A percentile compares a stretch with the other conserved stretches of the same genome.
These are phyloP conservation scores for Tachina lurida DNA, from an alignment of 2,888 invertebrate genomes.

Conservation along the genomic window DNA sequence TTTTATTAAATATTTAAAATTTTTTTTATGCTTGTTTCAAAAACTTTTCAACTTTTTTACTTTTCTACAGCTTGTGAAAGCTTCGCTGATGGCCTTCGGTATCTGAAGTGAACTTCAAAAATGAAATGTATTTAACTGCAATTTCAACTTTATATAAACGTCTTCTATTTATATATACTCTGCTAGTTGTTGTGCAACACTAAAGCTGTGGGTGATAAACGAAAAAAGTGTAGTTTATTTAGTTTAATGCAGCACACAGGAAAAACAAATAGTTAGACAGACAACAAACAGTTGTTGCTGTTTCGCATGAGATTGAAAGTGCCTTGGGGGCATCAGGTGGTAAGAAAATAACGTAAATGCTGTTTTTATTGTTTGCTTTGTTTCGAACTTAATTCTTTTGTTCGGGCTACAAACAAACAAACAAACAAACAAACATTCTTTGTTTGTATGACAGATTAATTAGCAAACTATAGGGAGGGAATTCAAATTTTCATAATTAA, in stretches of 20 bases:
- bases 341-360: slow-evolving; percentile 29
- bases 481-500: background rate
- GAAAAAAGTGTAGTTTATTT: background rate
- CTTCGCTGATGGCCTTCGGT: slow-evolving; percentile 50
- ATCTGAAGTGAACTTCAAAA: slow-evolving; percentile 51
- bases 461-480: background rate
- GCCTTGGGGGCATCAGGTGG: slow-evolving; percentile 52
- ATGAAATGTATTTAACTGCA: slow-evolving; percentile 54
- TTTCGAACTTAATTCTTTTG: slow-evolving; percentile 35
- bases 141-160: slow-evolving; percentile 53
- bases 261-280: background rate
- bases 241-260: slow-evolving; percentile 3
- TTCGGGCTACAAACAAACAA: slow-evolving; percentile 5
- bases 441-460: background rate
- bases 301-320: slow-evolving; percentile 14
- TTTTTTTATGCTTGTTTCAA: background rate
- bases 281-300: background rate
- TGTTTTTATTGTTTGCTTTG: slow-evolving; percentile 47
- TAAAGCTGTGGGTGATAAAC: slow-evolving; percentile 12
- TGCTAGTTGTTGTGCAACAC: background rate
- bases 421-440: background rate
- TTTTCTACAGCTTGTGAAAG: background rate
- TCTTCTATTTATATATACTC: background rate
- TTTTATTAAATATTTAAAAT: slow-evolving; percentile 3
- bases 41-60: slow-evolving; percentile 37